Conservation (phyloP, 2,888 invertebrate species). For the Oxycera nigricornis region DNA sequence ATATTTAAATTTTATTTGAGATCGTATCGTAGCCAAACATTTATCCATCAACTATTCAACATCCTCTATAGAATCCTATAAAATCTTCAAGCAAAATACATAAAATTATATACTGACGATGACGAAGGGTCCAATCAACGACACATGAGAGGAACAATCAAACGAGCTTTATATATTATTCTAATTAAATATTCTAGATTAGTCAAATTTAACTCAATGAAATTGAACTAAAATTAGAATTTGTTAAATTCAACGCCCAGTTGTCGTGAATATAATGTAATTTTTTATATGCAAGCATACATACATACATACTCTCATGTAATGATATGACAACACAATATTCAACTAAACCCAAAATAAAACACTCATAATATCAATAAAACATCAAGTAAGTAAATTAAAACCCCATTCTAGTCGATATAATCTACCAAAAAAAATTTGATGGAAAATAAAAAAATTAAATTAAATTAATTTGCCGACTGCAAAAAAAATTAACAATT, state of each 20-base stretch:
- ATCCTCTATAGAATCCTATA: no score
- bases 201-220: constrained; percentile 25
- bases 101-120: no score
- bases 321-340: neutral
- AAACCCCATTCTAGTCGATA: constrained; percentile 30
- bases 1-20: no score
- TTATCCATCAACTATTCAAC: no score
- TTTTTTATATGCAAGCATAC: neutral
- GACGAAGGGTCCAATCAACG: constrained; percentile 15
- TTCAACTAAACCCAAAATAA: neutral
- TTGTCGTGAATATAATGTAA: neutral
- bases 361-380: no score
- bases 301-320: neutral
- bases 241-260: neutral
- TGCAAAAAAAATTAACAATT: neutral
- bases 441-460: neutral
- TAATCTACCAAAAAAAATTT: constrained; percentile 29
- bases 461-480: neutral
- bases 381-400: neutral
- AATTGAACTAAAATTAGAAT: constrained; percentile 21
- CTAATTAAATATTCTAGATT: constrained; percentile 16
- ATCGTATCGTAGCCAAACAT: no score
- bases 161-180: constrained; percentile 24
- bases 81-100: no score
- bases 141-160: constrained; percentile 16